These are phyloP conservation scores for Parasteatoda tepidariorum DNA, from an alignment of 1,140 invertebrate genomes.

Conservation along the genomic window DNA sequence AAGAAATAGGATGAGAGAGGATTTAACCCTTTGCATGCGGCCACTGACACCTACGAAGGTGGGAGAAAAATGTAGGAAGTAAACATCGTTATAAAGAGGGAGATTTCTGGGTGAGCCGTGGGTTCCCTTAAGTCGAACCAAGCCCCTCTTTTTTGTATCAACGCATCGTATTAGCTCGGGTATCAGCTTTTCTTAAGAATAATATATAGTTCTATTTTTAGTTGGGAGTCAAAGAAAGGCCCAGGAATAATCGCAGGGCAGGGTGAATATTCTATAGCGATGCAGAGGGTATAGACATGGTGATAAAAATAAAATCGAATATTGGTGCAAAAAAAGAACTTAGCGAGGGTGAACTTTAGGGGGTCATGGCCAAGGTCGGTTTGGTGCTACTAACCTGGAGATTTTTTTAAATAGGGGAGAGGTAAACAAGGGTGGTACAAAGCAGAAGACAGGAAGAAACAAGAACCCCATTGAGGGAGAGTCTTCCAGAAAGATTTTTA, in stretches of 20 bases:
- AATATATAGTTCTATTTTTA: constrained; percentile 56
- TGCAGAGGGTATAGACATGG: neutral
- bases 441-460: constrained; percentile 33
- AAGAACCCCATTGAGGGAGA: constrained; percentile 13
- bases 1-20: constrained; percentile 27
- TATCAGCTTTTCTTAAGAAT: constrained; percentile 45
- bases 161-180: constrained; percentile 53
- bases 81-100: constrained; percentile 44
- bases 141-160: constrained; percentile 9
- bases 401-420: constrained; percentile 9
- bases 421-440: constrained; percentile 47
- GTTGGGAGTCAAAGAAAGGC: neutral
- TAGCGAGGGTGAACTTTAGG: constrained; percentile 15
- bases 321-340: neutral
- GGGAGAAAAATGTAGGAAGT: constrained; percentile 52
- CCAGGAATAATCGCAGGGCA: neutral
- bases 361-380: constrained; percentile 44
- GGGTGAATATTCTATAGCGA: constrained; percentile 24
- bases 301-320: neutral
- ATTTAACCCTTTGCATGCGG: constrained; percentile 32
- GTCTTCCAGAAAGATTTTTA: neutral
- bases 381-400: constrained; percentile 55
- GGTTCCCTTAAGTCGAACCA: constrained; percentile 1
- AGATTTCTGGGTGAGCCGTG: neutral
- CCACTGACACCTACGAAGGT: constrained; percentile 20